phyloP scores from a whole-genome alignment of 1,140 invertebrate species.

The Caenorhabditis remanei region DNA sequence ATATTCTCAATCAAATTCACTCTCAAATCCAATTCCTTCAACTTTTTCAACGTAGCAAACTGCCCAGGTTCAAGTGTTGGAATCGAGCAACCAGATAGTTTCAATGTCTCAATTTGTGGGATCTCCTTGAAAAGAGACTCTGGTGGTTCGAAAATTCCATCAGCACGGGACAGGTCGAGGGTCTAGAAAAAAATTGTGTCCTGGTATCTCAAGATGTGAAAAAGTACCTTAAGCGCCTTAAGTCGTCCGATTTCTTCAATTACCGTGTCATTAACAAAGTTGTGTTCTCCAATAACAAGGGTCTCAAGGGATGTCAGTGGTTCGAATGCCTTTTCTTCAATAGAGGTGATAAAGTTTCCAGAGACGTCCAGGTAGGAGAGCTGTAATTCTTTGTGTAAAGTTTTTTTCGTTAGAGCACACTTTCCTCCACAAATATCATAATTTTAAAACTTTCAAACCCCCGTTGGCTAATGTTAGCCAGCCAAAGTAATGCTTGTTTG shows the following conservation, averaged over 20 bases:
- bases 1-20: constrained; percentile 65
- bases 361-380: constrained; percentile 64
- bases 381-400: constrained; percentile 27
- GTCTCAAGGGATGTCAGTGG: constrained; percentile 52
- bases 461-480: not conserved
- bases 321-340: constrained; percentile 58
- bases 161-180: constrained; percentile 63
- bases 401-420: not conserved
- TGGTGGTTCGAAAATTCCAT: constrained; percentile 64
- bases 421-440: not conserved
- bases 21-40: constrained; percentile 59
- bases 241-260: constrained; percentile 57
- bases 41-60: constrained; percentile 56
- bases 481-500: not conserved
- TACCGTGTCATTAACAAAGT: constrained; percentile 61
- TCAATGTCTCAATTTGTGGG: constrained; percentile 52
- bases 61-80: constrained; percentile 54
- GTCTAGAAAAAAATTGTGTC: not conserved
- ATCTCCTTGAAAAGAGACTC: constrained; percentile 53
- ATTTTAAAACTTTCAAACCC: too few species aligned
- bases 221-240: constrained; percentile 44
- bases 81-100: constrained; percentile 60
- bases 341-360: constrained; percentile 48
- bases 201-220: too few species aligned
- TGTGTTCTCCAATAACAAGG: constrained; percentile 65